phyloP scores from a whole-genome alignment of 2,113 vertebrate species.

The Genyomyrus donnyi region DNA sequence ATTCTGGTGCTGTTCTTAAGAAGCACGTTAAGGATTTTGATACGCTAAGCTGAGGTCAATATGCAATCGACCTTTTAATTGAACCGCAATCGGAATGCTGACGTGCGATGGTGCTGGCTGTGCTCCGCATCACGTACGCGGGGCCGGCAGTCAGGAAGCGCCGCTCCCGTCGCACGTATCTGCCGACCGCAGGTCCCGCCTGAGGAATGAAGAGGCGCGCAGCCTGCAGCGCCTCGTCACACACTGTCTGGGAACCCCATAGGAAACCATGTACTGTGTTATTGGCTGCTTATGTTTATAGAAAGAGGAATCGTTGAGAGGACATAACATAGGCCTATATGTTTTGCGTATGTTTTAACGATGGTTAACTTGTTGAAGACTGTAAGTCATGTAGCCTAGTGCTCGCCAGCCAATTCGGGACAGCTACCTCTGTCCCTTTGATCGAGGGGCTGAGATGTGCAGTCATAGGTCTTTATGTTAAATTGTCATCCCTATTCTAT shows the following conservation, averaged over 20 bases:
- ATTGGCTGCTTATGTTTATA: neutral
- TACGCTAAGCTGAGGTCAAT: neutral
- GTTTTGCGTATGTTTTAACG: neutral
- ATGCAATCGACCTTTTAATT: neutral
- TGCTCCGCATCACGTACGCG: constrained; percentile 18
- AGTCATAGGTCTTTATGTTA: neutral
- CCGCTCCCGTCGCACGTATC: neutral
- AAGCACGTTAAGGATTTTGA: neutral
- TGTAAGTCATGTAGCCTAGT: neutral
- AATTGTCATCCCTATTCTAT: neutral
- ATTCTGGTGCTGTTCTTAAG: neutral
- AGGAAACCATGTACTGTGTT: neutral
- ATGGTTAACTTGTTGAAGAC: neutral
- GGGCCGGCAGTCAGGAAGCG: neutral
- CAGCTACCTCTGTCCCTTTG: neutral
- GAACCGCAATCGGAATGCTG: neutral
- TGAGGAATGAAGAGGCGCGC: neutral
- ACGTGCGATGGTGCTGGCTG: neutral
- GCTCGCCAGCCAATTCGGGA: neutral
- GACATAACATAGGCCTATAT: neutral
- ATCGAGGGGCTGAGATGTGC: neutral
- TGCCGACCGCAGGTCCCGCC: neutral
- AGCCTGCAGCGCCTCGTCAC: neutral
- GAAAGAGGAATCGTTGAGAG: too few relatives aligned
- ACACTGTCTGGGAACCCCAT: too few relatives aligned